These are phyloP conservation scores for Brachypodius melanocephalos DNA, from an alignment of 2,113 vertebrate genomes.

Conservation along the genomic window DNA sequence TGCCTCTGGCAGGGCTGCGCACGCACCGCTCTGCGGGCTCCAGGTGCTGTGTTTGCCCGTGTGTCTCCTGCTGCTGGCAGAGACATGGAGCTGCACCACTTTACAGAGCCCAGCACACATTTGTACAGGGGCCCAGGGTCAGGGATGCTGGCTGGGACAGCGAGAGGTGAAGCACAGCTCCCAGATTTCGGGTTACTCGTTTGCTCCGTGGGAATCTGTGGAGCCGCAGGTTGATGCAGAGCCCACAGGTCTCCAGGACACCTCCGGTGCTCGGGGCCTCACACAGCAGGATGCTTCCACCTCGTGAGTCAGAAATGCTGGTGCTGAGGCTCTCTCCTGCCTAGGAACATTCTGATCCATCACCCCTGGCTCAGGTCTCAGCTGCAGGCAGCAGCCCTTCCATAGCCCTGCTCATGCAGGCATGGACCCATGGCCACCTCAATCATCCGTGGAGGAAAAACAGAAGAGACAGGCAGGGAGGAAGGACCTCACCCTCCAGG, in stretches of 20 bases:
- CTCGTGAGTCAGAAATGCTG: not conserved
- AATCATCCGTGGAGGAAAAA: not conserved
- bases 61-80: not conserved
- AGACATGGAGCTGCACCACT: fast-evolving
- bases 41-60: fast-evolving
- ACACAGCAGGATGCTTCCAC: not conserved
- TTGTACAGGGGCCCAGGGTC: not conserved
- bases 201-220: fast-evolving
- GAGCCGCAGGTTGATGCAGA: fast-evolving
- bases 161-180: not conserved
- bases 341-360: not conserved
- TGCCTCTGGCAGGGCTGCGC: fast-evolving
- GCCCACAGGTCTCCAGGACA: fast-evolving
- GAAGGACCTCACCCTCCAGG: not conserved
- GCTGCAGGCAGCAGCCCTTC: not conserved
- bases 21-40: fast-evolving
- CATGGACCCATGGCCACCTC: fast-evolving
- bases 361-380: not conserved
- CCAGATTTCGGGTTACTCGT: fast-evolving
- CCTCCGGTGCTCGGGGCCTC: not conserved
- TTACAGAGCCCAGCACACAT: not conserved
- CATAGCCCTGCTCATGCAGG: fast-evolving
- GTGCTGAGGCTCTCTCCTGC: not conserved
- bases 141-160: not conserved
- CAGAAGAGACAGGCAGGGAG: not conserved